A percentile compares a stretch with the other conserved stretches of the same genome.
These are phyloP conservation scores for Boleophthalmus pectinirostris DNA, from an alignment of 2,113 vertebrate genomes.

Conservation along the genomic window DNA sequence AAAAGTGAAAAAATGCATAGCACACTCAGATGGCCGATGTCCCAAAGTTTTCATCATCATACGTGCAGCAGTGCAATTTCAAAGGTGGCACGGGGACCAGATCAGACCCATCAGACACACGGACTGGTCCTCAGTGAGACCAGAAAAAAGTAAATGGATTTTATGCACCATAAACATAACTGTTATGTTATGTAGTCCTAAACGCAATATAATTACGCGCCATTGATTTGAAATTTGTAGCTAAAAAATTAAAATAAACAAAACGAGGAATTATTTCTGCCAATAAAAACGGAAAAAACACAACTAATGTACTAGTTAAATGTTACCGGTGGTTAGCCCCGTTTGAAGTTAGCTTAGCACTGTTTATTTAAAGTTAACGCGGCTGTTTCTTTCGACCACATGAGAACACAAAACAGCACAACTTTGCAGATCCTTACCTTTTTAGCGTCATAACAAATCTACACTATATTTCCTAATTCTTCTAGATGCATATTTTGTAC, in stretches of 20 bases:
- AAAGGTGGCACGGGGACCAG: too few species aligned
- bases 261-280: not conserved
- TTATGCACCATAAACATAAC: too few species aligned
- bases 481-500: slow-evolving; percentile 2
- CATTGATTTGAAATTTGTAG: too few species aligned
- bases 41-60: too few species aligned
- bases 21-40: too few species aligned
- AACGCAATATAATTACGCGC: too few species aligned
- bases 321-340: not conserved
- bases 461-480: not conserved
- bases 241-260: not conserved
- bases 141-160: too few species aligned
- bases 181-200: too few species aligned
- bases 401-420: not conserved
- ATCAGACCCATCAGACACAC: too few species aligned
- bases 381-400: not conserved
- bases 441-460: not conserved
- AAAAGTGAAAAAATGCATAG: too few species aligned
- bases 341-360: not conserved
- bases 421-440: slow-evolving; percentile 26
- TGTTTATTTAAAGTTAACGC: slow-evolving; percentile 1
- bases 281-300: not conserved
- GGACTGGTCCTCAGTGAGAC: too few species aligned
- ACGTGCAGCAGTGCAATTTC: too few species aligned
- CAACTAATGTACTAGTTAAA: not conserved